These are phyloP conservation scores for Caenorhabditis doughertyi DNA, from an alignment of 2,888 invertebrate species.

Conservation along the genomic window DNA sequence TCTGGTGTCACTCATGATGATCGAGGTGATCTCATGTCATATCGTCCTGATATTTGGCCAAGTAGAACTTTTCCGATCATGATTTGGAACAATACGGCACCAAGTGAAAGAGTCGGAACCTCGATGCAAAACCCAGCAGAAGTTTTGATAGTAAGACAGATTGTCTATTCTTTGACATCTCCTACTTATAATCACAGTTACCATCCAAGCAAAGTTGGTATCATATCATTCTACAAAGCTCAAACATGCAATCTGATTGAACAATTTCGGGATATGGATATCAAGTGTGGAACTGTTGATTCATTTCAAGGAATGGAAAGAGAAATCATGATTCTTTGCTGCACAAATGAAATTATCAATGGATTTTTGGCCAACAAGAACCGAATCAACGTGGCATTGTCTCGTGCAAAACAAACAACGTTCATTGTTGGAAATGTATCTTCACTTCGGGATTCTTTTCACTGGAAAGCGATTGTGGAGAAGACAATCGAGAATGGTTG, in stretches of 20 bases:
- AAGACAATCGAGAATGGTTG: background rate
- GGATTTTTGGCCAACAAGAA: constrained; percentile 7
- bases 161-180: background rate
- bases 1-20: background rate
- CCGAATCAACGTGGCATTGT: constrained; percentile 30
- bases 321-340: constrained; percentile 16
- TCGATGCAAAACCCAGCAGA: background rate
- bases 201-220: constrained; percentile 8
- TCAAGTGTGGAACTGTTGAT: constrained; percentile 40
- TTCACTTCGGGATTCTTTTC: background rate
- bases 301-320: constrained; percentile 40
- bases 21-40: background rate
- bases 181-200: background rate
- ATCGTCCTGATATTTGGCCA: constrained; percentile 19
- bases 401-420: constrained; percentile 16
- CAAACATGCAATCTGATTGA: background rate
- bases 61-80: constrained; percentile 4
- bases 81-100: background rate
- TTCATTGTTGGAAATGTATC: constrained; percentile 35
- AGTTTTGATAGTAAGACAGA: background rate
- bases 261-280: background rate
- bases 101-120: background rate
- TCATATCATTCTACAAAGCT: constrained; percentile 40
- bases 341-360: constrained; percentile 1
- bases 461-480: constrained; percentile 1